Conservation (phyloP, 2,888 invertebrate genomes). For the Mesorhabditis spiculigera region DNA sequence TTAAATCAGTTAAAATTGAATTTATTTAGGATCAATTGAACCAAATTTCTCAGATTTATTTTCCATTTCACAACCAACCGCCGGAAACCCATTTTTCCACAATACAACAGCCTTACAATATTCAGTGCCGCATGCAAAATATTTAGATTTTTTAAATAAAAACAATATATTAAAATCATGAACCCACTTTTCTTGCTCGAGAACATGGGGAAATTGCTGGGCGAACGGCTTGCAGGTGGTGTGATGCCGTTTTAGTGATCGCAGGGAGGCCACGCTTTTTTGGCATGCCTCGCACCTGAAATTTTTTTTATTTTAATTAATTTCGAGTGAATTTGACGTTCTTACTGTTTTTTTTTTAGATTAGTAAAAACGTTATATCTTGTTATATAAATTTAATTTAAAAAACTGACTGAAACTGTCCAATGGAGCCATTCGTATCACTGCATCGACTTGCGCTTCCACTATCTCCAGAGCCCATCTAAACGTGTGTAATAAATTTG, state of each 20-base stretch:
- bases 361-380: neutral
- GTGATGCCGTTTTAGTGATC: conserved; percentile 32
- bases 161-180: too few relatives aligned
- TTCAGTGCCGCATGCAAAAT: too few relatives aligned
- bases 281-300: conserved; percentile 31
- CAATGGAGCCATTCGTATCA: neutral
- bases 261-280: conserved; percentile 28
- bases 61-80: too few relatives aligned
- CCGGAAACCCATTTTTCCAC: too few relatives aligned
- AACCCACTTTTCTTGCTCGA: neutral
- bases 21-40: too few relatives aligned
- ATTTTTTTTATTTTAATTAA: neutral
- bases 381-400: neutral
- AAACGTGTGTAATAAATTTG: too few relatives aligned
- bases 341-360: neutral
- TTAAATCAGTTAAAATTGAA: too few relatives aligned
- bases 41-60: too few relatives aligned
- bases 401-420: neutral
- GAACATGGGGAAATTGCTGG: neutral
- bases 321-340: too few relatives aligned
- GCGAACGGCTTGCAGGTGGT: conserved; percentile 27
- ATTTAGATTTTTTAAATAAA: too few relatives aligned
- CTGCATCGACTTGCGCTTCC: neutral
- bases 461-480: neutral
- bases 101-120: too few relatives aligned